Evolutionary conservation across 2,888 invertebrate genomes (phyloP).

Genomic region (Xylophagus ater): DNA sequence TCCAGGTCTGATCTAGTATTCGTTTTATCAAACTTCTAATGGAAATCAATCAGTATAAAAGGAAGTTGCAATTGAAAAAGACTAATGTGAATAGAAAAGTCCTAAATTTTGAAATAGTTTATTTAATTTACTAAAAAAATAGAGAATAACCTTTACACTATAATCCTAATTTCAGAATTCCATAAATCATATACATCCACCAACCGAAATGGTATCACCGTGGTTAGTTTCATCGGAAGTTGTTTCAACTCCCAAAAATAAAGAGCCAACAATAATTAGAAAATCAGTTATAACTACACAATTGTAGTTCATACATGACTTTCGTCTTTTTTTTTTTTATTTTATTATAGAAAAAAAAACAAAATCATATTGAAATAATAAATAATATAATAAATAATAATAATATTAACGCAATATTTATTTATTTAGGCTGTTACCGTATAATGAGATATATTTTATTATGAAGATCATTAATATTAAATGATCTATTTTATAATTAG

Average conservation of each 20-base stretch:
- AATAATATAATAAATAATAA: neutral
- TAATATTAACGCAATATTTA: slow-evolving; percentile 4
- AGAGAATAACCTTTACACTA: too few relatives aligned
- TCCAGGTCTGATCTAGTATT: too few relatives aligned
- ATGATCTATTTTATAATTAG: too few relatives aligned
- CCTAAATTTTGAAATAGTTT: too few relatives aligned
- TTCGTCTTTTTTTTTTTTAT: slow-evolving; percentile 5
- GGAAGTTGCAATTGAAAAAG: too few relatives aligned
- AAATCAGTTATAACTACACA: slow-evolving; percentile 84
- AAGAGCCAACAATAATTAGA: slow-evolving; percentile 60
- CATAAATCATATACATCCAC: slow-evolving; percentile 41
- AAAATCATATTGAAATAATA: neutral
- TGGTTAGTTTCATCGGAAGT: slow-evolving; percentile 73
- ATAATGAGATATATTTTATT: slow-evolving; percentile 4
- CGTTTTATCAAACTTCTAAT: too few relatives aligned
- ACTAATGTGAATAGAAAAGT: too few relatives aligned
- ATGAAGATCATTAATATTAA: too few relatives aligned
- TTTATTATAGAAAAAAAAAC: neutral
- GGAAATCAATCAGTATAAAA: too few relatives aligned
- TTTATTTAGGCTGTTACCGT: slow-evolving; percentile 15
- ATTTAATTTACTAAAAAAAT: too few relatives aligned
- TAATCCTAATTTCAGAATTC: slow-evolving; percentile 44
- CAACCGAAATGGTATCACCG: slow-evolving; percentile 58
- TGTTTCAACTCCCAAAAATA: slow-evolving; percentile 52
- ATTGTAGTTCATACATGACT: slow-evolving; percentile 40